These are phyloP conservation scores for Paguma larvata DNA, from an alignment of 2,797 vertebrate genomes.

Conservation along the genomic window DNA sequence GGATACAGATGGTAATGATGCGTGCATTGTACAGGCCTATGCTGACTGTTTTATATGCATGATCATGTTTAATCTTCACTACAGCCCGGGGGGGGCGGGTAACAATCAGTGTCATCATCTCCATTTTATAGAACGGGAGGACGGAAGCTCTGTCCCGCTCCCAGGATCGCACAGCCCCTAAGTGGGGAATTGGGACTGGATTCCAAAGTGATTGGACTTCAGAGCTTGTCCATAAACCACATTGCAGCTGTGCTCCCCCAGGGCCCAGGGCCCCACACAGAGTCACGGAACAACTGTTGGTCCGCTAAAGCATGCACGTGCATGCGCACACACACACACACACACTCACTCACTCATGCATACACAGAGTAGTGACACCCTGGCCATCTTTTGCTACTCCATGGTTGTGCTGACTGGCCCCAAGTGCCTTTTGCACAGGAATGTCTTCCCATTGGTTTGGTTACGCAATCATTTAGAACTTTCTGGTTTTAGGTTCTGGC, in stretches of 20 bases:
- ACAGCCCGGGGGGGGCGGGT: too few species aligned
- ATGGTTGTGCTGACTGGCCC: not conserved
- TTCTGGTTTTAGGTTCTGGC: not conserved
- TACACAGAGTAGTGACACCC: not conserved
- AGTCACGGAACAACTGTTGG: not conserved
- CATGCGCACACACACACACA: rapidly evolving
- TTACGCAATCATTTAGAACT: not conserved
- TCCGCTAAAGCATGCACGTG: not conserved
- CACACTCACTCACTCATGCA: not conserved
- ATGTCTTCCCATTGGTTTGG: not conserved
- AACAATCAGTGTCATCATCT: not conserved
- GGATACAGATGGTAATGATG: rapidly evolving
- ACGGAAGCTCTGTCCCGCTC: not conserved
- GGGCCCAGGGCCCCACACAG: not conserved
- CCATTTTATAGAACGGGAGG: not conserved
- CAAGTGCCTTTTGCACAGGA: not conserved
- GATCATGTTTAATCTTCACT: not conserved
- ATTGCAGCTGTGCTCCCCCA: not conserved
- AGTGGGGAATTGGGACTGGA: not conserved
- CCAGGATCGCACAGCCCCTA: not conserved
- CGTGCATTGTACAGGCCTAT: not conserved
- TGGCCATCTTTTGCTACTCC: not conserved
- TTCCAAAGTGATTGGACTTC: not conserved
- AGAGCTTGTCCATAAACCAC: not conserved
- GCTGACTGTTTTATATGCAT: not conserved